A percentile compares a stretch with the other conserved stretches of the same genome.
phyloP scores from a whole-genome alignment of 2,888 invertebrate genomes.

The Aleiodes alternator region DNA sequence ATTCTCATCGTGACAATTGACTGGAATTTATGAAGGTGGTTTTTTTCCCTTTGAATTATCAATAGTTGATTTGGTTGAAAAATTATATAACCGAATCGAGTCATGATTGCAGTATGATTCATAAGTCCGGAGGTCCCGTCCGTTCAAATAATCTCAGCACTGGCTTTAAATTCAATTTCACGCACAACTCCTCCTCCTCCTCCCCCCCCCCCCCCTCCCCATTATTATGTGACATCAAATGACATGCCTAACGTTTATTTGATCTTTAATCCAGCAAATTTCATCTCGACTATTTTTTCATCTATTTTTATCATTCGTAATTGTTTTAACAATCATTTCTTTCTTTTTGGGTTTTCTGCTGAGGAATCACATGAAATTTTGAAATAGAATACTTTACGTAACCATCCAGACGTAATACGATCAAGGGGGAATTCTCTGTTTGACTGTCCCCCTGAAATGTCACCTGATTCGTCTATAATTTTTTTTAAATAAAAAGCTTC shows the following conservation, averaged over 20 bases:
- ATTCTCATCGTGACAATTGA: slow-evolving; percentile 36
- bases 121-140: slow-evolving; percentile 54
- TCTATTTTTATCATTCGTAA: background rate
- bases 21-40: background rate
- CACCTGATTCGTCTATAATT: background rate
- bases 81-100: slow-evolving; percentile 58
- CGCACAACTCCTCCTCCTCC: slow-evolving; percentile 34
- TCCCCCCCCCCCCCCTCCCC: background rate
- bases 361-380: slow-evolving; percentile 24
- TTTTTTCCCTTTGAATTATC: slow-evolving; percentile 16
- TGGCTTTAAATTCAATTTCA: slow-evolving; percentile 54
- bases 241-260: slow-evolving; percentile 1
- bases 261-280: slow-evolving; percentile 9
- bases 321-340: background rate
- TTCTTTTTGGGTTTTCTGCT: background rate
- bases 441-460: slow-evolving; percentile 1
- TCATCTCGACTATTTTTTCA: background rate
- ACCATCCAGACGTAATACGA: slow-evolving; percentile 15
- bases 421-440: slow-evolving; percentile 7
- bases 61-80: slow-evolving; percentile 38
- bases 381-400: slow-evolving; percentile 26
- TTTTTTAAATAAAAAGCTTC: background rate
- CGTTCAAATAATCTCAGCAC: slow-evolving; percentile 52
- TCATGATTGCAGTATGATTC: slow-evolving; percentile 59
- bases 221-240: slow-evolving; percentile 3